These are phyloP conservation scores for Lipophrys pholis DNA, from an alignment of 2,113 vertebrate genomes.

Conservation along the genomic window DNA sequence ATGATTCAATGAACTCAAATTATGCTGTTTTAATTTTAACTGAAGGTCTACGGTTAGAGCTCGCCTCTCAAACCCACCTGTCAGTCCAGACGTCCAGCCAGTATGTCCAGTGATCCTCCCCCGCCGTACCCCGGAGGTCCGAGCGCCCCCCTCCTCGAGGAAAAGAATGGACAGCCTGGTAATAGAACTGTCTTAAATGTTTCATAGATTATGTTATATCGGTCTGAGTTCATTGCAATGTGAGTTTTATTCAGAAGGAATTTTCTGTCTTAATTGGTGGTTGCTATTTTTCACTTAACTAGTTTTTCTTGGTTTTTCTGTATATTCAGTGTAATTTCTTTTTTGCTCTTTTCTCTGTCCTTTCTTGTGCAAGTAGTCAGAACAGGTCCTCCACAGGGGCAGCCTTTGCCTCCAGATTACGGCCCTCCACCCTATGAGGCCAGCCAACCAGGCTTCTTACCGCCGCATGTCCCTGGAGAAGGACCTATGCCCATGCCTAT, in stretches of 20 bases:
- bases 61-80: constrained; percentile 30
- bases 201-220: neutral
- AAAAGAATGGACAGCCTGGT: constrained; percentile 93
- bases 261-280: too few species aligned
- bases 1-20: too few species aligned
- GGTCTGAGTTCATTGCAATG: too few species aligned
- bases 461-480: constrained; percentile 89
- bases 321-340: too few species aligned
- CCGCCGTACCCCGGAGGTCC: constrained; percentile 96
- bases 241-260: too few species aligned
- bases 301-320: too few species aligned
- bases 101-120: constrained; percentile 94
- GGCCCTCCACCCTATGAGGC: constrained; percentile 95
- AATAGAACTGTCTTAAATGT: constrained; percentile 54
- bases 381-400: constrained; percentile 85
- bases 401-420: constrained; percentile 88
- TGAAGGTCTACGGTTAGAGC: constrained; percentile 27
- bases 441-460: constrained; percentile 86
- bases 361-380: constrained; percentile 59
- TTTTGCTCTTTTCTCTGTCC: neutral
- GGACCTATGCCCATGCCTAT: constrained; percentile 80
- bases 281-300: too few species aligned
- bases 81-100: constrained; percentile 57
- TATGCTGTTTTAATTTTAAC: neutral
- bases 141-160: constrained; percentile 90